Conservation (phyloP, 2,113 vertebrate species). For the Sebastes fasciatus region DNA sequence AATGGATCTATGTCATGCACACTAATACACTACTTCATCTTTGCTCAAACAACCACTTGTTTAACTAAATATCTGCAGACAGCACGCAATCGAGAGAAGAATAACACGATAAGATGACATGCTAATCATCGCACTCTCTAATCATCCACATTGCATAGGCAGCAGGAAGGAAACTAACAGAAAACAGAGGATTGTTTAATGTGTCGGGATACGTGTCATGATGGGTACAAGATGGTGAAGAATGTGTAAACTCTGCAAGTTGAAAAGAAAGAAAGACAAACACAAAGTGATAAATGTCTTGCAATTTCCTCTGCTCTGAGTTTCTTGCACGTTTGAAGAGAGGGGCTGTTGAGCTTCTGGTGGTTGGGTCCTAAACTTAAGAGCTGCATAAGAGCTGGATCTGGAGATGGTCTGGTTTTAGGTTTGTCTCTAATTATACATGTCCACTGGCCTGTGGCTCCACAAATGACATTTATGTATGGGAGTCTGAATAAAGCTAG, state of each 20-base stretch:
- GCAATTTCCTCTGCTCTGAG: constrained; percentile 45
- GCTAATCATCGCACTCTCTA: constrained; percentile 63
- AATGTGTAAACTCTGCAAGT: constrained; percentile 59
- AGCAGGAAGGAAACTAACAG: constrained; percentile 67
- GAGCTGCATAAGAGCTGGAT: constrained; percentile 37
- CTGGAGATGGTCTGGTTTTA: constrained; percentile 65
- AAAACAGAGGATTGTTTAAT: constrained; percentile 46
- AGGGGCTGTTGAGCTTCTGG: constrained; percentile 27
- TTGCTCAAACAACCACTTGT: constrained; percentile 21
- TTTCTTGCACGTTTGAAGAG: constrained; percentile 27
- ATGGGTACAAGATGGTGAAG: constrained; percentile 57
- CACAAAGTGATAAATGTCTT: constrained; percentile 39
- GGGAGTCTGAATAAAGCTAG: constrained; percentile 37
- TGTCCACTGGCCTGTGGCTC: constrained; percentile 47
- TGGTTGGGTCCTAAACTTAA: constrained; percentile 45
- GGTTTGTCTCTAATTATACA: constrained; percentile 71
- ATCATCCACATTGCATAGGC: constrained; percentile 48
- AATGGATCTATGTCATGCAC: background rate
- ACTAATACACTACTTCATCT: constrained; percentile 5
- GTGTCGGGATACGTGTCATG: constrained; percentile 19
- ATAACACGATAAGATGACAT: constrained; percentile 33
- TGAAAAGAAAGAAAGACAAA: constrained; percentile 46
- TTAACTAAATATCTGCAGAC: constrained; percentile 22
- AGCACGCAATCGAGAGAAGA: constrained; percentile 26
- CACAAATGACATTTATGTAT: constrained; percentile 50